phyloP scores from a whole-genome alignment of 2,113 vertebrate genomes.

The Oxyruncus cristatus region DNA sequence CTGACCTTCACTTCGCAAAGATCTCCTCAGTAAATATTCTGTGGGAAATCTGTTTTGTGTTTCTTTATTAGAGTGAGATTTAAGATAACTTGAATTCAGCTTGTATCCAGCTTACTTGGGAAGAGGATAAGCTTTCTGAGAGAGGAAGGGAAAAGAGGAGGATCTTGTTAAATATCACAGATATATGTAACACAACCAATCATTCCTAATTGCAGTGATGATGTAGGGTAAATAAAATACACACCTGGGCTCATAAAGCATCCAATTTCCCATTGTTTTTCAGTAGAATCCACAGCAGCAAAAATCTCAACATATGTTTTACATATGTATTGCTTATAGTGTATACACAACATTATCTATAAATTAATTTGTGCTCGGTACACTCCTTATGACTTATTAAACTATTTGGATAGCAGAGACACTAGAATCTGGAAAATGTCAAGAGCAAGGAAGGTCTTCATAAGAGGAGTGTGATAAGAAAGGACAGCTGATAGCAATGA shows the following conservation, averaged over 20 bases:
- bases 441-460: background rate
- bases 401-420: background rate
- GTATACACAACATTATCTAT: background rate
- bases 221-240: background rate
- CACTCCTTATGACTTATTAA: background rate
- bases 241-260: fast-evolving
- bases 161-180: background rate
- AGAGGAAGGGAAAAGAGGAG: background rate
- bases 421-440: background rate
- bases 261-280: background rate
- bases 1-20: background rate
- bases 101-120: background rate
- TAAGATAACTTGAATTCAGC: background rate
- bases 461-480: background rate
- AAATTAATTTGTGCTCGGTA: background rate
- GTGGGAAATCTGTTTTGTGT: background rate
- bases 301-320: background rate
- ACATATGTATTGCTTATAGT: background rate
- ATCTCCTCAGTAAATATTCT: background rate
- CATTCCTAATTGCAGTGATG: fast-evolving
- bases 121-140: background rate
- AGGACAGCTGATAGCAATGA: background rate
- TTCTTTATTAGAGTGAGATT: background rate
- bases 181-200: background rate
- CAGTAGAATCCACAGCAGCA: background rate